Base-by-base conservation (phyloP, 2,113 vertebrate species). In the Odontesthes bonariensis region DNA sequence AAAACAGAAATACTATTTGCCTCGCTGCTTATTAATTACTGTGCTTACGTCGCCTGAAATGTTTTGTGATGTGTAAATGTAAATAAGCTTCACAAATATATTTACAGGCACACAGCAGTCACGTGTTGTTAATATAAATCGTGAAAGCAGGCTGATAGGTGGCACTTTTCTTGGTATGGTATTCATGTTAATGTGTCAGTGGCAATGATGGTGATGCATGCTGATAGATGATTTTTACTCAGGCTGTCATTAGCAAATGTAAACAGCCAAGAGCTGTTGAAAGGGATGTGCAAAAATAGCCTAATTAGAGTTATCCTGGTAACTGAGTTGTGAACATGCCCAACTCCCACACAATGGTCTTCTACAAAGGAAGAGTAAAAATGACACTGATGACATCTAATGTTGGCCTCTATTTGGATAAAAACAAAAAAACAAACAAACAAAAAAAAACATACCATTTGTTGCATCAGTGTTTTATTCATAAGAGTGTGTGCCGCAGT, bases 201-300 rank as follows among this genome's bases (percentile, higher is more conserved):
- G 79, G 68, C 31, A 42, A 67, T 92, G 91, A 93, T 85, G 89
- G 20, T 93, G 87, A 93, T 92, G 86, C 82, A 79, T 83, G 68
- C 73, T 91, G 92, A 93, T 89, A 80, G 91, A 89, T 88, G 90
- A 87, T 83, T 85, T 89, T 80, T 64, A 85, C 86, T 81, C 74
- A 23, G 81, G 82, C 88, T 88, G 86, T 89, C 87, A 82, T 94
- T 93, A 91, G 86, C 72, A 81, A 86, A 91, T 83, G 75, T 90
- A 91, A 94, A 91, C 86, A 92, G 79, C 89, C 91, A 40, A 77
- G 77, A 91, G 86, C 84, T 84, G 85, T 91, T 88, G 74, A 90
- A 91, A 87, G 77, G 81, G 75, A 84, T 66, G 86, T 73, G 85
- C 90, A 93, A 94, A 93, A 94, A 93, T 94, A 94, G 87, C 79